These are phyloP conservation scores for Aldrovandia affinis DNA, from an alignment of 2,797 vertebrate species.

Conservation along the genomic window DNA sequence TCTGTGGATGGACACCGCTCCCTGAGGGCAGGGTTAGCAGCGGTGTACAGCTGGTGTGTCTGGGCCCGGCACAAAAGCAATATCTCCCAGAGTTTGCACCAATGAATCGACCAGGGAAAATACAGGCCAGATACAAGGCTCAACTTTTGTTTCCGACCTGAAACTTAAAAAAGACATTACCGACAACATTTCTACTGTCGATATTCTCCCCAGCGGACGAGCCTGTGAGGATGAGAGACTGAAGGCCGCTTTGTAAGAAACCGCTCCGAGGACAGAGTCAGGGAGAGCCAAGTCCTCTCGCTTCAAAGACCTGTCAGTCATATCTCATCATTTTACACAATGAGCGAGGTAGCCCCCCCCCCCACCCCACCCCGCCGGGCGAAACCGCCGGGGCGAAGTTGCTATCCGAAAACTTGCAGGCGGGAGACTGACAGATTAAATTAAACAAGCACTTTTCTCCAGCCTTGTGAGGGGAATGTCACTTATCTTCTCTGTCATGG, in stretches of 20 bases:
- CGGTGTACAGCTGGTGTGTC: no score
- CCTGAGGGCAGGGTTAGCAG: no score
- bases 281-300: background rate
- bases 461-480: background rate
- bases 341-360: background rate
- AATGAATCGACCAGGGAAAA: background rate
- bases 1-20: no score
- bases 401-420: background rate
- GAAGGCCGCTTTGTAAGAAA: no score
- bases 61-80: no score
- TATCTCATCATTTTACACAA: background rate
- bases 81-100: background rate
- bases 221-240: no score
- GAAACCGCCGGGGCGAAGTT: no score
- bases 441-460: background rate
- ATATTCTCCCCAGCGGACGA: background rate
- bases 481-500: background rate
- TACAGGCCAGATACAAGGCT: no score
- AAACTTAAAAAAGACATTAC: background rate
- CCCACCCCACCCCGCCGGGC: no score
- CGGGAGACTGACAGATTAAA: slow-evolving; percentile 9
- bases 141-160: background rate
- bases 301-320: slow-evolving; percentile 16
- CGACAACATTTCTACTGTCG: background rate
- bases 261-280: background rate